phyloP scores from a whole-genome alignment of 2,113 vertebrate genomes.

The Myiozetetes cayanensis region DNA sequence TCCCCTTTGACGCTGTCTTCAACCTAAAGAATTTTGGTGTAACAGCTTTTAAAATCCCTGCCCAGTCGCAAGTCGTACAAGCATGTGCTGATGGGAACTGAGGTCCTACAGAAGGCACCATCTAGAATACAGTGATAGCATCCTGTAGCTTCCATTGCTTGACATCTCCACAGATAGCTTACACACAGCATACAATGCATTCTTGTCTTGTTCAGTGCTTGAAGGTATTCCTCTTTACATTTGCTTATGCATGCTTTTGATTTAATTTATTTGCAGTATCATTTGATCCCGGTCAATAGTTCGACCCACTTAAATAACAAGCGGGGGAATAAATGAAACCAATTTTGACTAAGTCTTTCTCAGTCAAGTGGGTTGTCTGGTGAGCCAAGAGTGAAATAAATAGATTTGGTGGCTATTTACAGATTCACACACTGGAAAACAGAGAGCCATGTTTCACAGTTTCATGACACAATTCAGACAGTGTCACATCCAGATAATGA shows the following conservation, averaged over 20 bases:
- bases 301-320: background rate
- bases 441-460: background rate
- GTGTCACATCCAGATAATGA: background rate
- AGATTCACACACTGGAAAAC: background rate
- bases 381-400: conserved; percentile 20
- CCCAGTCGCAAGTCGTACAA: rapidly evolving
- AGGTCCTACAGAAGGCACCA: background rate
- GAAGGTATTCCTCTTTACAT: background rate
- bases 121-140: background rate
- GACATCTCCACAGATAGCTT: background rate
- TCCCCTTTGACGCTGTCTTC: background rate
- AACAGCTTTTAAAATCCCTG: background rate
- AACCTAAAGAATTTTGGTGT: background rate
- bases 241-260: background rate
- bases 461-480: background rate
- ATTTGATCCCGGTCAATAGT: conserved; percentile 23
- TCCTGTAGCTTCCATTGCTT: background rate
- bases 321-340: conserved; percentile 26
- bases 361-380: conserved; percentile 20
- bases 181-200: background rate
- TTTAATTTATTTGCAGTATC: conserved; percentile 34
- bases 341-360: background rate
- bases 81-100: background rate
- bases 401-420: conserved; percentile 29
- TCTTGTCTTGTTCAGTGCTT: background rate